These are phyloP conservation scores for Plecotus auritus DNA, from an alignment of 2,113 vertebrate species.

Conservation along the genomic window DNA sequence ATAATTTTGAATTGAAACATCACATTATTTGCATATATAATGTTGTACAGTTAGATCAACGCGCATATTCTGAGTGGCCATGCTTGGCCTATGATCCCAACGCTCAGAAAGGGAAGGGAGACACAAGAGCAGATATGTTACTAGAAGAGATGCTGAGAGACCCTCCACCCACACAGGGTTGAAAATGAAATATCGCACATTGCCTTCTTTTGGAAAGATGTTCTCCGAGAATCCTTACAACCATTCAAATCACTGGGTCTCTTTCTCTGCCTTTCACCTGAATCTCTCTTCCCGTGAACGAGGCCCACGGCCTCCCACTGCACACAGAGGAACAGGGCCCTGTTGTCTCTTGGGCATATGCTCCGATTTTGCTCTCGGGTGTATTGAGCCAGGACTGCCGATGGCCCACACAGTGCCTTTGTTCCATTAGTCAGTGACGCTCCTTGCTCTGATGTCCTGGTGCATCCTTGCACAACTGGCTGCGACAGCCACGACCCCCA, in stretches of 20 bases:
- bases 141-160: neutral
- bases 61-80: neutral
- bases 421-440: neutral
- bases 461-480: rapidly evolving
- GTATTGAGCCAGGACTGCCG: neutral
- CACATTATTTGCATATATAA: rapidly evolving
- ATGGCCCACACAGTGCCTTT: rapidly evolving
- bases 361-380: neutral
- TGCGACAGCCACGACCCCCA: neutral
- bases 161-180: neutral
- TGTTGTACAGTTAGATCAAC: neutral
- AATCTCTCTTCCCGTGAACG: neutral
- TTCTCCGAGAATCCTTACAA: neutral
- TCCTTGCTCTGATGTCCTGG: neutral
- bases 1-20: neutral
- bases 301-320: neutral
- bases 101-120: neutral
- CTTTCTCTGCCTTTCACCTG: neutral
- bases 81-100: neutral
- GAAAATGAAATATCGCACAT: neutral
- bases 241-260: neutral
- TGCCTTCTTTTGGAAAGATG: neutral
- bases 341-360: neutral
- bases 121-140: neutral
- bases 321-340: neutral